Evolutionary conservation across 1,140 invertebrate genomes (phyloP).

Genomic region (Cecropterus lyciades): DNA sequence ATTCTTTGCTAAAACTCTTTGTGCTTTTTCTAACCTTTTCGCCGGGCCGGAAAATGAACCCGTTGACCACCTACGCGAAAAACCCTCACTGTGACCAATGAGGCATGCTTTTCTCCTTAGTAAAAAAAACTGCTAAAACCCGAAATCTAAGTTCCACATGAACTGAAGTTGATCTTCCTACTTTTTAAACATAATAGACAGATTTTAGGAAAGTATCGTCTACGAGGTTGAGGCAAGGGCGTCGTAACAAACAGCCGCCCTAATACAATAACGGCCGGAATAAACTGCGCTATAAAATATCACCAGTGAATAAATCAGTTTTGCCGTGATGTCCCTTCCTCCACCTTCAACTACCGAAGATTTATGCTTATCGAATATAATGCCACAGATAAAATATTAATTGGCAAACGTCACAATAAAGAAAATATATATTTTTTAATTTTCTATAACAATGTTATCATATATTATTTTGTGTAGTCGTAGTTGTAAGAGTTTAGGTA

Average conservation of each 20-base stretch:
- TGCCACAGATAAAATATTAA: constrained; percentile 77
- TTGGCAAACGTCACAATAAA: constrained; percentile 44
- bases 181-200: not conserved
- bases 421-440: not conserved
- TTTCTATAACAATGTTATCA: too few relatives aligned
- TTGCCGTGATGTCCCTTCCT: constrained; percentile 69
- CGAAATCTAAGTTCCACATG: too few relatives aligned
- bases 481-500: too few relatives aligned
- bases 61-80: too few relatives aligned
- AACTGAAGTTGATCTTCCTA: too few relatives aligned
- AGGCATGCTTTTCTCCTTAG: too few relatives aligned
- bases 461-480: not conserved
- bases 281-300: constrained; percentile 86
- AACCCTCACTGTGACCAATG: too few relatives aligned
- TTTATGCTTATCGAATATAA: constrained; percentile 75
- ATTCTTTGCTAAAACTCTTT: too few relatives aligned
- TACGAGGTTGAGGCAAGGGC: constrained; percentile 24
- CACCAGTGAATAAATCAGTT: constrained; percentile 85
- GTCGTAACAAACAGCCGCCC: constrained; percentile 78
- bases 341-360: constrained; percentile 63
- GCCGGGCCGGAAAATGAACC: too few relatives aligned
- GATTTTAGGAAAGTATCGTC: not conserved
- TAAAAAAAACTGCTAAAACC: too few relatives aligned
- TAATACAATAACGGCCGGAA: constrained; percentile 86
- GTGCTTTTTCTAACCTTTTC: too few relatives aligned